These are phyloP conservation scores for Malacoctenus gilli DNA, from an alignment of 2,797 vertebrate species.

Conservation along the genomic window DNA sequence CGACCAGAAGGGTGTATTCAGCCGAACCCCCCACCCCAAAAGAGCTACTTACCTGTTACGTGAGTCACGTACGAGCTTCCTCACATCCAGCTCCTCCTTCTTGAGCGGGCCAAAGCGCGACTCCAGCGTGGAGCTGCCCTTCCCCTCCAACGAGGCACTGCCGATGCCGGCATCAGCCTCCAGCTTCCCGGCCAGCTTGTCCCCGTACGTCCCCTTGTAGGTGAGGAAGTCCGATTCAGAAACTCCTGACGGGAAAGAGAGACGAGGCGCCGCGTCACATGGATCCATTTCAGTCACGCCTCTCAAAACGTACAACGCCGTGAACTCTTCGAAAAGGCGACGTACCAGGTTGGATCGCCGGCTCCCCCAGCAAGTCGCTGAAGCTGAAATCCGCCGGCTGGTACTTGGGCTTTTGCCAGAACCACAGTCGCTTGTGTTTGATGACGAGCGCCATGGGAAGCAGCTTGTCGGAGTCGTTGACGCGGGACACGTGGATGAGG, in stretches of 20 bases:
- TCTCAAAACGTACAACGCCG: not conserved
- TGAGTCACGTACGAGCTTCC: conserved; percentile 81
- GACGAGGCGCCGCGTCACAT: not conserved
- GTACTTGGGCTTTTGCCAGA: conserved; percentile 90
- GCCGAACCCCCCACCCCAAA: no score
- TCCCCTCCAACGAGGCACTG: conserved; percentile 70
- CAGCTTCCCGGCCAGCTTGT: conserved; percentile 67
- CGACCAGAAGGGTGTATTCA: no score
- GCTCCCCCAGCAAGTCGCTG: conserved; percentile 80
- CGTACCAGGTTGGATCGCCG: conserved; percentile 81
- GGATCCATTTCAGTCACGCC: not conserved
- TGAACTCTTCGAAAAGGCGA: no score
- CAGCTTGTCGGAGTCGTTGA: conserved; percentile 88
- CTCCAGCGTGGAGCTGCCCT: conserved; percentile 74
- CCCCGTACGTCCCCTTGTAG: conserved; percentile 81
- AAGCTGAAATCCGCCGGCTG: conserved; percentile 87
- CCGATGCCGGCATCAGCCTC: conserved; percentile 63
- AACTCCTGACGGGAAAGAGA: conserved; percentile 76
- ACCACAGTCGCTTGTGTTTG: conserved; percentile 85
- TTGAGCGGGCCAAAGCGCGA: conserved; percentile 86
- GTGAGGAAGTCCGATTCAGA: conserved; percentile 84
- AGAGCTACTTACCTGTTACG: conserved; percentile 76
- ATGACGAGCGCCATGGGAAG: conserved; percentile 85
- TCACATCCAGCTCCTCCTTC: conserved; percentile 87
- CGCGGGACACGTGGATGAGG: conserved; percentile 85